Base-by-base conservation (phyloP, 2,797 vertebrate species). In the Psittacula derbiana region DNA sequence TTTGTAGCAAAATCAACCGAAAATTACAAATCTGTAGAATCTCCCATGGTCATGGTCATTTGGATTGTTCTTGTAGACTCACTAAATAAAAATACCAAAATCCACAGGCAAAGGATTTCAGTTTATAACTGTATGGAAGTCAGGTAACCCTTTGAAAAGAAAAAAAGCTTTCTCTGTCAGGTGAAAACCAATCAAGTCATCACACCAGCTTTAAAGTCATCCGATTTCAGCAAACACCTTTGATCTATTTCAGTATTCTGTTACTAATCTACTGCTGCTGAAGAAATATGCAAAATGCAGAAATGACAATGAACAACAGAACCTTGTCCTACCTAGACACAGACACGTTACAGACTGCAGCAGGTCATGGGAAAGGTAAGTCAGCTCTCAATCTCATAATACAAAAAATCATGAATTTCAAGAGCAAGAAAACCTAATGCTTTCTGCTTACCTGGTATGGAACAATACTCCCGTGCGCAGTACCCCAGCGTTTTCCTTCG, bases 401-500 rank as follows among this genome's bases (percentile, higher is more conserved):
- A 65, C 28, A 72, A 18, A 93, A 94, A 96, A 82, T 33, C 36
- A 40, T 16, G 38, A 85, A 93, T 50, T 91, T n/a, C 5, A 92
- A 43, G 17, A 86, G 55, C 4, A 74, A 76, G 71, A 60, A 75
- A 24, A 18, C 3, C 3, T 50, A 27, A 31, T 62, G 36, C 3
- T 73, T 65, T 87, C 76, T 49, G 46, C 97, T 97, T 98, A 99
- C 99, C 98, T 99, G 99, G 95, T 99, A 99, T 3, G 99, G 99
- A 67, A 99, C 99, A 89, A 99, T 99, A 96, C 98, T 99, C 90
- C 98, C 98, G 33, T 99, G 99, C 83, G 99, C 99, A 25, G 99
- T 99, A 55, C 99, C 99, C 99, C 99, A 99, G 49, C 99, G 98
- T 72, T 96, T 96, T 12, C 98, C 98, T 98, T 99, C 99, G 76